phyloP scores from a whole-genome alignment of 2,888 invertebrate genomes.

The Esperia sulphurella region DNA sequence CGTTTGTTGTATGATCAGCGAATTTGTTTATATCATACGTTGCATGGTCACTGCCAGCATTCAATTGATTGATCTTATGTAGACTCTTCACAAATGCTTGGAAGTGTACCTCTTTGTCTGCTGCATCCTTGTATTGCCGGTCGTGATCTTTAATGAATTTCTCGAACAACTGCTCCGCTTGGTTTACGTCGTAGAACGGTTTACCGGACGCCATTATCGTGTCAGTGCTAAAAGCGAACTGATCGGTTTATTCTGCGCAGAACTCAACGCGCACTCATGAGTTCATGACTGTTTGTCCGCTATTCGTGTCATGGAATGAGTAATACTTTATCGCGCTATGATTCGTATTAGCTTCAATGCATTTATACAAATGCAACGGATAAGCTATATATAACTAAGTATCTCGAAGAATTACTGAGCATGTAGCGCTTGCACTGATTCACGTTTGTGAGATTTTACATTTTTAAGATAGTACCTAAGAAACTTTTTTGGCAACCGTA shows the following conservation, averaged over 20 bases:
- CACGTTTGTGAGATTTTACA: no score
- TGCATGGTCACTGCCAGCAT: constrained; percentile 16
- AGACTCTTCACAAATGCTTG: constrained; percentile 31
- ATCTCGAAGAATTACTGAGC: no score
- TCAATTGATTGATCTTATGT: constrained; percentile 29
- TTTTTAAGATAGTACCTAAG: no score
- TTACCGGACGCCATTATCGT: constrained; percentile 7
- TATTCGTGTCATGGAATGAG: neutral
- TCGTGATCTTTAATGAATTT: constrained; percentile 33
- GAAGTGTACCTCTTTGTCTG: constrained; percentile 33
- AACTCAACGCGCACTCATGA: neutral
- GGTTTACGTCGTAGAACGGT: constrained; percentile 25
- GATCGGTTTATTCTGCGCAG: neutral
- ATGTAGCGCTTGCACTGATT: no score
- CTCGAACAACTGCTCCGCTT: constrained; percentile 31
- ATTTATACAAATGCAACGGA: no score
- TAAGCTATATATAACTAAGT: no score
- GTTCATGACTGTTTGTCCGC: neutral
- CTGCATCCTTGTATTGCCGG: constrained; percentile 35
- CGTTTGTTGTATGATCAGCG: constrained; percentile 38
- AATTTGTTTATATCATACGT: constrained; percentile 37
- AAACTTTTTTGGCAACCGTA: no score
- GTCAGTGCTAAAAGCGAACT: neutral
- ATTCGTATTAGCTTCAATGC: no score
- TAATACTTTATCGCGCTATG: no score